Percentiles rank a stretch among this genome's conserved stretches.
Evolutionary conservation across 2,113 vertebrate genomes (phyloP).

Genomic region (Bos indicus): DNA sequence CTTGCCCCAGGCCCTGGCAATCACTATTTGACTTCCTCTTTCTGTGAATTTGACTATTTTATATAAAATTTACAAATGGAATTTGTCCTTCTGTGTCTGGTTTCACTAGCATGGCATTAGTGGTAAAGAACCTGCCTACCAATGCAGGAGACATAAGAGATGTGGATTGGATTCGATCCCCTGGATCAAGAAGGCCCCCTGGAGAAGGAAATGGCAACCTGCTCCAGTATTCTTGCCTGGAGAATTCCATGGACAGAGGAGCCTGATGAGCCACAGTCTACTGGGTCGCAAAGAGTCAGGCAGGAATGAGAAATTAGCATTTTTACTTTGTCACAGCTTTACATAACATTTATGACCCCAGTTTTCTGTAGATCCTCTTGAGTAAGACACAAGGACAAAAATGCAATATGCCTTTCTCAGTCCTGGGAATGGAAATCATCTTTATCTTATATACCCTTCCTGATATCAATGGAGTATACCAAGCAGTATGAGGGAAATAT

Average conservation of each 20-base stretch:
- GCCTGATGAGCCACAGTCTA: background rate
- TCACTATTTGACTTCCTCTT: background rate
- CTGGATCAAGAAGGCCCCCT: background rate
- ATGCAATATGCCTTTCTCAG: background rate
- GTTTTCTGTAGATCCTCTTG: background rate
- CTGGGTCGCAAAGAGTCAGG: background rate
- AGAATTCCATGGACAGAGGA: background rate
- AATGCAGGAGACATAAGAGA: background rate
- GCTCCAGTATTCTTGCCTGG: background rate
- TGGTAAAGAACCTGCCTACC: background rate
- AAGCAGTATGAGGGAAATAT: background rate
- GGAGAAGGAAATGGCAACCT: background rate
- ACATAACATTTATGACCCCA: background rate
- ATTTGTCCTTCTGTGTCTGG: background rate
- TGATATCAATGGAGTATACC: background rate
- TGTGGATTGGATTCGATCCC: background rate
- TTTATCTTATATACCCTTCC: background rate
- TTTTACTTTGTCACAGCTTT: background rate
- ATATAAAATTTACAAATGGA: background rate
- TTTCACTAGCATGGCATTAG: background rate
- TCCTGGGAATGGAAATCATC: background rate
- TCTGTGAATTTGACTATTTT: background rate
- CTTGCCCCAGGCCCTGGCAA: background rate
- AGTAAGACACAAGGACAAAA: background rate
- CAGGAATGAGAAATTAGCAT: background rate